Conservation (phyloP, 2,113 vertebrate species). For the Odocoileus virginianus region DNA sequence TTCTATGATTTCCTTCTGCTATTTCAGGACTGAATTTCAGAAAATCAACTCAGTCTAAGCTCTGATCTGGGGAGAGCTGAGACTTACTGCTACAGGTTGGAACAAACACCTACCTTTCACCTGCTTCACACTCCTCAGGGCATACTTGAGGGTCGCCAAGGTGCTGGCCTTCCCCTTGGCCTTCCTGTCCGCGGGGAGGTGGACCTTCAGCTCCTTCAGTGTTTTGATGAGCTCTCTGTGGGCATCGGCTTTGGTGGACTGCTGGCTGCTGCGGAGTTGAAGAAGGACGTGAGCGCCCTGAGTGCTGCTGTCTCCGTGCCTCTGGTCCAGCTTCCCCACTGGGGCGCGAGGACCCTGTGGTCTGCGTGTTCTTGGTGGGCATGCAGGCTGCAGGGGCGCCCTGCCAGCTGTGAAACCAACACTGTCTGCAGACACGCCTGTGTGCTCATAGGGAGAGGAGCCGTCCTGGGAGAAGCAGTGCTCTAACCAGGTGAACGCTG, state of each 20-base stretch:
- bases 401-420: not conserved
- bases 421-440: not conserved
- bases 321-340: accelerated
- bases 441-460: accelerated
- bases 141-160: constrained; percentile 89
- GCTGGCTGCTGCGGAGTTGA: constrained; percentile 86
- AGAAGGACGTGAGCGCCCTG: not conserved
- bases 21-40: not conserved
- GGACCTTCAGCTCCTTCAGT: constrained; percentile 91
- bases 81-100: accelerated
- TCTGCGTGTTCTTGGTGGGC: accelerated
- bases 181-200: constrained; percentile 90
- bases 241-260: constrained; percentile 91
- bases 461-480: accelerated
- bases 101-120: constrained; percentile 86
- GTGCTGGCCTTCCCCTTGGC: constrained; percentile 90
- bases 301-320: accelerated
- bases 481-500: accelerated
- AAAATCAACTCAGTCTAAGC: not conserved
- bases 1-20: not conserved
- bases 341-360: accelerated
- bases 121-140: constrained; percentile 93
- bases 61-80: accelerated
- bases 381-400: accelerated
- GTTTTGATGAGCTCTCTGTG: constrained; percentile 93